These are phyloP conservation scores for Polydrusus pterygomalis DNA, from an alignment of 2,888 invertebrate species.

Conservation along the genomic window DNA sequence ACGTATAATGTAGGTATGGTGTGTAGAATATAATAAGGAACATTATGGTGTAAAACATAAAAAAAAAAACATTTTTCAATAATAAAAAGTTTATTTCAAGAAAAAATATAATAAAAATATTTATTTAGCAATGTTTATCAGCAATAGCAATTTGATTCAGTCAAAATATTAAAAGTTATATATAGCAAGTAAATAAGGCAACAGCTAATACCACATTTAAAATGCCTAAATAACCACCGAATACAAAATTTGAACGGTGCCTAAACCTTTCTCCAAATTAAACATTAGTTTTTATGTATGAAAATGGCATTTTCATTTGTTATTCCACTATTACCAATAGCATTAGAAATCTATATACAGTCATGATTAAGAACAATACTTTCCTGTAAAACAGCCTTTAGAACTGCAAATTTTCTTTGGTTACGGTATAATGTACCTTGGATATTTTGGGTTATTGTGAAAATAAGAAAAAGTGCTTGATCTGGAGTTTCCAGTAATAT, in stretches of 20 bases:
- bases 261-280: constrained; percentile 50
- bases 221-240: no score
- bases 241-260: no score
- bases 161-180: constrained; percentile 58
- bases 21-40: no score
- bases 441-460: no score
- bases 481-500: background rate
- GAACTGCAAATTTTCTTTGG: no score
- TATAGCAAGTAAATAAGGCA: constrained; percentile 60
- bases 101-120: constrained; percentile 46
- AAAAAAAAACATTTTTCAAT: background rate
- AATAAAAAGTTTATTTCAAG: constrained; percentile 35
- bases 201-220: constrained; percentile 59
- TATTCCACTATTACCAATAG: no score
- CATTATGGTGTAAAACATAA: background rate
- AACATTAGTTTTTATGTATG: background rate
- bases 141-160: constrained; percentile 63
- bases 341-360: no score
- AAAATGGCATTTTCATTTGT: background rate
- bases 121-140: constrained; percentile 61
- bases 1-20: no score
- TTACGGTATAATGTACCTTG: no score
- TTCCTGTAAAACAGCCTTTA: no score
- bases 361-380: no score
- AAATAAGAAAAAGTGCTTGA: no score